Conservation (phyloP, 2,113 vertebrate species). For the Nothoprocta pentlandii region DNA sequence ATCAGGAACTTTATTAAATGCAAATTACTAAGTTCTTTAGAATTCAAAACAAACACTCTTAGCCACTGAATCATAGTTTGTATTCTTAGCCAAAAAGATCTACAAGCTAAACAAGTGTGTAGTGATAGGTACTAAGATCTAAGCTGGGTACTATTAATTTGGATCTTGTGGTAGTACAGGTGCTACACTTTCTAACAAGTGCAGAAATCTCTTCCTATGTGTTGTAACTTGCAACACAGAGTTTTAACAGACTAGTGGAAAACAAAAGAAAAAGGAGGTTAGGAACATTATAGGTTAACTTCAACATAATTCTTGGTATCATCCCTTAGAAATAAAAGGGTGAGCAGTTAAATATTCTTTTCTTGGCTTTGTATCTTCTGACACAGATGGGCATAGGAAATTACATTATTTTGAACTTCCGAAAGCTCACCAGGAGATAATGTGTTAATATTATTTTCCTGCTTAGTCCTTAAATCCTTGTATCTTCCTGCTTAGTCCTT, state of each 20-base stretch:
- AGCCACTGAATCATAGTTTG: not conserved
- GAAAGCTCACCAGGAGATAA: not conserved
- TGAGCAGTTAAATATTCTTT: not conserved
- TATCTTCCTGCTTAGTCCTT: not conserved
- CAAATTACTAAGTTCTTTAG: not conserved
- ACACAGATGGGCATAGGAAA: not conserved
- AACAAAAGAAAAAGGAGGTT: not conserved
- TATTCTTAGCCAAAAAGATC: not conserved
- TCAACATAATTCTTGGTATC: not conserved
- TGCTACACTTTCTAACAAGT: not conserved
- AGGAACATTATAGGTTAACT: not conserved
- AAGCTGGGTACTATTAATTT: not conserved
- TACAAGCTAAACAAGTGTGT: not conserved
- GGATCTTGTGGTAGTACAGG: not conserved
- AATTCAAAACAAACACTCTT: not conserved
- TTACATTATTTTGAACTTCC: not conserved
- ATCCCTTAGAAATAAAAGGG: not conserved
- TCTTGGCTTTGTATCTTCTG: not conserved
- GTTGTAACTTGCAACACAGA: not conserved
- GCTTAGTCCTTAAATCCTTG: not conserved
- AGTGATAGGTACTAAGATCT: not conserved
- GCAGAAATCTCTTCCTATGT: not conserved
- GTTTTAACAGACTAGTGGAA: not conserved
- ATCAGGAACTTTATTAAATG: not conserved
- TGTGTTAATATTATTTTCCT: not conserved